These are phyloP conservation scores for Julus scanicus DNA, from an alignment of 2,888 invertebrate genomes.

Conservation along the genomic window DNA sequence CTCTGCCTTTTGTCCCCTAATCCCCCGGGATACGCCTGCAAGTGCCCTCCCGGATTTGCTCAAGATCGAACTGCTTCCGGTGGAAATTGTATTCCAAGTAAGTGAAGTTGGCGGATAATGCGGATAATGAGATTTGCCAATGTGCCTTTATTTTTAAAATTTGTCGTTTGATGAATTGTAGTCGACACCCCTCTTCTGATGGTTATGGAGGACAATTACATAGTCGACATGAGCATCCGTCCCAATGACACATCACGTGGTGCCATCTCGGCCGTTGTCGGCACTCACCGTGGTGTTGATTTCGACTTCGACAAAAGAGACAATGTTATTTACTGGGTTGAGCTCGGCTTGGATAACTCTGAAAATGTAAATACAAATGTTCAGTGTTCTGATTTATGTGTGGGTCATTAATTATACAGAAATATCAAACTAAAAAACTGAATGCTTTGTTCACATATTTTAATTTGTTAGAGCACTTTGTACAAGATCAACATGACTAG, in stretches of 20 bases:
- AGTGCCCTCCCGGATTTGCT: slow-evolving; percentile 88
- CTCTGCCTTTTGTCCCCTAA: slow-evolving; percentile 88
- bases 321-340: slow-evolving; percentile 87
- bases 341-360: slow-evolving; percentile 73
- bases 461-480: slow-evolving; percentile 77
- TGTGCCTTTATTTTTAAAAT: not conserved
- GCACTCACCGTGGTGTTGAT: slow-evolving; percentile 86
- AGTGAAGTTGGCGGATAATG: slow-evolving; percentile 42
- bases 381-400: not conserved
- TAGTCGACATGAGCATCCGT: slow-evolving; percentile 83
- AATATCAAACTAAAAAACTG: not conserved
- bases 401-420: not conserved
- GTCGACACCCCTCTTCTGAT: slow-evolving; percentile 91
- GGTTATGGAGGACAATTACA: slow-evolving; percentile 79
- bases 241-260: slow-evolving; percentile 79
- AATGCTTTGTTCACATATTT: not conserved
- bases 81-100: slow-evolving; percentile 62
- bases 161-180: slow-evolving; percentile 59
- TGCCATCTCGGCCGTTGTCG: slow-evolving; percentile 86
- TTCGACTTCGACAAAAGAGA: slow-evolving; percentile 92
- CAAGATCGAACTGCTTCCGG: slow-evolving; percentile 60
- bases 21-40: slow-evolving; percentile 82
- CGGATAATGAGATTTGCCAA: not conserved
- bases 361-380: slow-evolving; percentile 70
- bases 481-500: slow-evolving; percentile 86